Percentiles rank a stretch among this genome's conserved stretches.
Conservation (phyloP, 2,888 invertebrate species). For the Mantis religiosa region DNA sequence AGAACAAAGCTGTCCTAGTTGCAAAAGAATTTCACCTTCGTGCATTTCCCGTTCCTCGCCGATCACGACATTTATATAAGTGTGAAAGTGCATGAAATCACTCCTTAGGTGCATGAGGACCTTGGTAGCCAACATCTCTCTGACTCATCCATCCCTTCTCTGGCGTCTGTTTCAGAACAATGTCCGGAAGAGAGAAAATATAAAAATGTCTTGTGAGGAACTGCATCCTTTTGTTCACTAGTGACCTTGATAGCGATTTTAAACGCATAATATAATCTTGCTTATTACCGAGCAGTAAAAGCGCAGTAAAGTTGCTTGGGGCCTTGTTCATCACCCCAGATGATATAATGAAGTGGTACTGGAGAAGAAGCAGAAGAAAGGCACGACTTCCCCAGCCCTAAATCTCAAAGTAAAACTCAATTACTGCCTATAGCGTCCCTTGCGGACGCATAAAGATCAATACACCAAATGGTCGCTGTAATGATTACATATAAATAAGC, state of each 20-base stretch:
- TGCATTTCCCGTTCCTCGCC: no score
- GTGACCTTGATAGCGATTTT: neutral
- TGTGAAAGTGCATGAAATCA: no score
- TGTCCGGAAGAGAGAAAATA: neutral
- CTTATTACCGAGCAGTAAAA: neutral
- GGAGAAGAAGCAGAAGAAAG: no score
- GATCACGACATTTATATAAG: no score
- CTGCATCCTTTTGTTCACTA: neutral
- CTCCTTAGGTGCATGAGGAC: neutral
- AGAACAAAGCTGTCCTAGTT: no score
- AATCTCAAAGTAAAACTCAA: no score
- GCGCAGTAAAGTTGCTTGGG: neutral
- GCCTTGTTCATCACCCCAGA: neutral
- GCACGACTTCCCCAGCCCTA: no score
- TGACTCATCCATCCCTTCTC: neutral
- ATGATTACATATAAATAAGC: no score
- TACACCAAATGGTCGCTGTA: no score
- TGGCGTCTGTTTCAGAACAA: neutral
- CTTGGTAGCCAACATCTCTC: neutral
- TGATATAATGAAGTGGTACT: neutral
- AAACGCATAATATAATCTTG: neutral
- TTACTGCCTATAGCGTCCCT: no score
- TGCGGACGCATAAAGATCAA: no score
- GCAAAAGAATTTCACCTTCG: no score
- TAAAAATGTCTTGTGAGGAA: neutral